A percentile compares a stretch with the other conserved stretches of the same genome.
Conservation (phyloP, 2,888 invertebrate genomes). For the Tetranychus piercei region DNA sequence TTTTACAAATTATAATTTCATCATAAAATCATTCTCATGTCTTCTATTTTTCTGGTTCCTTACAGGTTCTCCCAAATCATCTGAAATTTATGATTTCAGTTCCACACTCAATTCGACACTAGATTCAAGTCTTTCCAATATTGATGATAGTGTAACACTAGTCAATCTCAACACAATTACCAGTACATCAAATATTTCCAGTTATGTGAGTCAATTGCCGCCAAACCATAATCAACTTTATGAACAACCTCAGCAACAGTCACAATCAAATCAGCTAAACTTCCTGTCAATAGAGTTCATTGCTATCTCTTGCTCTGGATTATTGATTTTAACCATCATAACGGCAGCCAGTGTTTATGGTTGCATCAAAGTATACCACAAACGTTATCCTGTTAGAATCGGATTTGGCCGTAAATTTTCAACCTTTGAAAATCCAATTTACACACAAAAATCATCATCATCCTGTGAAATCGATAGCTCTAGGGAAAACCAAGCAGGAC, state of each 20-base stretch:
- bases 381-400: background rate
- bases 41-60: too few species aligned
- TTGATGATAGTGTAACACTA: background rate
- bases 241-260: background rate
- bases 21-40: too few species aligned
- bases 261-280: background rate
- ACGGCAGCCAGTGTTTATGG: background rate
- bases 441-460: background rate
- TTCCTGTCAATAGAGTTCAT: background rate
- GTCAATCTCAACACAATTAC: background rate
- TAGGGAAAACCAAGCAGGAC: background rate
- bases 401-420: background rate
- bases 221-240: background rate
- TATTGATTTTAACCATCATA: background rate
- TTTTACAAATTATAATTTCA: too few species aligned
- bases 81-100: background rate
- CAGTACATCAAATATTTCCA: background rate
- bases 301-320: background rate
- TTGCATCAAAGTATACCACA: background rate
- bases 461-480: background rate
- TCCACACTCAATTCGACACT: background rate
- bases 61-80: too few species aligned
- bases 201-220: background rate
- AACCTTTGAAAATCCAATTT: background rate
- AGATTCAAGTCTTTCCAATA: background rate